Base-by-base conservation (phyloP, 2,888 invertebrate genomes). In the Nephrocerus scutellatus region DNA sequence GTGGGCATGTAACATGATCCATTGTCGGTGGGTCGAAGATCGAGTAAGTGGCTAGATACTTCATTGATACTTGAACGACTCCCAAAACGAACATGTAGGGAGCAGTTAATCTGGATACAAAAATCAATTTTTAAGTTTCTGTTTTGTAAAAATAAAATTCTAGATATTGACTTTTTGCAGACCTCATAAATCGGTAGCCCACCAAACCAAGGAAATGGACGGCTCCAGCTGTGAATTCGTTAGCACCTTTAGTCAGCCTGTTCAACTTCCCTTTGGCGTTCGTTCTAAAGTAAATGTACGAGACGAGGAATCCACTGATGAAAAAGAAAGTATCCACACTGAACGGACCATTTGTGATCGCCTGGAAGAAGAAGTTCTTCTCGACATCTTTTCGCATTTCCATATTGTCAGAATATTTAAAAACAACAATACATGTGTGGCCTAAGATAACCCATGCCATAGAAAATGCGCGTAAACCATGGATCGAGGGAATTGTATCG, bases 291-390 rank as follows among this genome's bases (percentile, higher is more conserved):
- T 86, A 89, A 32, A 89, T 72, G 65, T 84, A 89, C n/a, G 87
- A 79, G 6, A 88, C 86, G 52, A 89, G 70, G 57, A 88, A 76
- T 7, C 88, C 88, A 47, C 88, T 87, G 62, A 82, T 76, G 61
- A 85, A 85, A 72, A 86, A 86, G 71, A 86, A 86, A 0, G 85
- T 84, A 56, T 86, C 85, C 2, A 86, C 86, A 43, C 84, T 83
- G 63, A 83, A 84, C 0, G 84, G 80, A 0, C 83, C 85, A 55
- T 84, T 85, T 44, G 82, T 74, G 47, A 86, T 79, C 1, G 84
- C 80, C 69, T 86, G 85, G 66, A 84, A 85, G 67, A 79, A 74
- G 69, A 85, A 83, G 55, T 82, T 81, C 62, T 81, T 78, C 65
- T 85, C 84, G 22, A 84, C 75, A 42, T 83, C 73, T 52, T 75